phyloP scores from a whole-genome alignment of 2,113 vertebrate species.

The Elanoides forficatus region DNA sequence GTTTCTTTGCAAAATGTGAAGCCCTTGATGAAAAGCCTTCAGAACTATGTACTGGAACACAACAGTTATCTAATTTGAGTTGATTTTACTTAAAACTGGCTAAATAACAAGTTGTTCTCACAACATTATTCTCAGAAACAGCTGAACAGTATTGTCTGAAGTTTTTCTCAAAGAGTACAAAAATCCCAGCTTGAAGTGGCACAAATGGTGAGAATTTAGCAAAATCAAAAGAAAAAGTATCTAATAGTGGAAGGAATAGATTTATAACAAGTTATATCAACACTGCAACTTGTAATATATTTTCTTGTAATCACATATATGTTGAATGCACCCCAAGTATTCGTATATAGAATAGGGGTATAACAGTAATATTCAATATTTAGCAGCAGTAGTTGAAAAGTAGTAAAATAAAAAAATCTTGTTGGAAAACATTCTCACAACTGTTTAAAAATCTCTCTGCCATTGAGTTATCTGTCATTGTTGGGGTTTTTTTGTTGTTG shows the following conservation, averaged over 20 bases:
- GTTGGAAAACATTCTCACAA: neutral
- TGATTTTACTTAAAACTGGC: neutral
- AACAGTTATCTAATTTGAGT: neutral
- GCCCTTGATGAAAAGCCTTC: neutral
- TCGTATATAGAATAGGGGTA: neutral
- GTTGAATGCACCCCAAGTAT: neutral
- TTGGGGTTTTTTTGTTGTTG: neutral
- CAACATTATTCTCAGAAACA: neutral
- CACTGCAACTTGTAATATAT: neutral
- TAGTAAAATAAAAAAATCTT: neutral
- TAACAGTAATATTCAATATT: neutral
- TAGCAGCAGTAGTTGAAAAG: neutral
- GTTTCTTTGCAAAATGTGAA: neutral
- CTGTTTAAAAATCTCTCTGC: constrained; percentile 7
- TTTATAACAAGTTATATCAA: neutral
- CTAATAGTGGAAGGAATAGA: neutral
- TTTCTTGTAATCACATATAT: neutral
- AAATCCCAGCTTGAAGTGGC: neutral
- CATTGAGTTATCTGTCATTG: constrained; percentile 9
- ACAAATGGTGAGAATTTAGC: neutral
- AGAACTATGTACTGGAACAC: neutral
- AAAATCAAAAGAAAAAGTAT: neutral
- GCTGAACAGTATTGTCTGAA: neutral
- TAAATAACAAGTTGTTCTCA: neutral
- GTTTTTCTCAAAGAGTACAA: neutral